Base-by-base conservation (phyloP, 2,113 vertebrate genomes). In the Daubentonia madagascariensis region DNA sequence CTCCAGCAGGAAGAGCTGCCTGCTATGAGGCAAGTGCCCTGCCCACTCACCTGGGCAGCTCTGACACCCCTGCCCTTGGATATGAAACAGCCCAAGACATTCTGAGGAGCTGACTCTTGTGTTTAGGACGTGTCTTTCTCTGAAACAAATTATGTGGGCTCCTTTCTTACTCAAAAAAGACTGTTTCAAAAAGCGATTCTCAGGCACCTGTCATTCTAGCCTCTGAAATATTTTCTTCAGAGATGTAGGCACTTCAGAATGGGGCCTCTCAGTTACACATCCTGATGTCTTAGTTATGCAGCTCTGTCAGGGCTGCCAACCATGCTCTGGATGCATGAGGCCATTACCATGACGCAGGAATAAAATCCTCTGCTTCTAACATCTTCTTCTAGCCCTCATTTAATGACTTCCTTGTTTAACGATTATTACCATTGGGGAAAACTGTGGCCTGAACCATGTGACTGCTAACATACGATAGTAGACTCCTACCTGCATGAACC, bases 211-310 rank as follows among this genome's bases (percentile, higher is more conserved):
- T 63, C 65, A 43, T 70, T 92, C 68, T 72, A 83, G 14, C 18
- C 89, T 95, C 54, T 67, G 80, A 89, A 70, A 94, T 14, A 11
- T 83, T 78, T 95, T 85, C 85, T 93, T 96, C 85, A 92, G 84
- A 91, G 67, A 78, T 25, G 22, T 13, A 25, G 52, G 22, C 59
- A 45, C n/a, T 68, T 94, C 54, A 45, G 11, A 2, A 17, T 30
- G 6, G 32, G n/a, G n/a, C 35, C n/a, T 80, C 12, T 9, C 7
- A 22, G 30, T 50, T 20, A 17, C 17, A 20, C 37, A 48, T 35
- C 43, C 2, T 54, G 45, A 48, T 79, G 37, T 83, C 79, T 67
- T n/a, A 50, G 68, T 37, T 16, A 37, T 11, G 8, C 35, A 45
- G 52, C 88, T 83, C 37, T 12, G 45, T 32, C 0, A 1, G 11